phyloP scores from a whole-genome alignment of 2,888 invertebrate species.

The Drosophila neotestacea region DNA sequence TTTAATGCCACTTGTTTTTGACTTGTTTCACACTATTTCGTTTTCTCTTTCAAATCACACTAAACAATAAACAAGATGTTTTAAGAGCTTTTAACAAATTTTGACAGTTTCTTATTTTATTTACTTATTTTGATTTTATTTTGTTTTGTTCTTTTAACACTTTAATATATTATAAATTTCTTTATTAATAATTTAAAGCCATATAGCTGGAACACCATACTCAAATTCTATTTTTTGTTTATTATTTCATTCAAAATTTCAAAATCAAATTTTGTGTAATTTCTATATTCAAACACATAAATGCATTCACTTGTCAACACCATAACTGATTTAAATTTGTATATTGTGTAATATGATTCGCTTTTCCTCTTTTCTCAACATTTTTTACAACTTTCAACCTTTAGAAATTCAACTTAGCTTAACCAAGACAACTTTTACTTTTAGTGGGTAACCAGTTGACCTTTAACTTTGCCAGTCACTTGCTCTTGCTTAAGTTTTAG shows the following conservation, averaged over 20 bases:
- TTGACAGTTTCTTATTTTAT: not conserved
- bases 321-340: conserved; percentile 14
- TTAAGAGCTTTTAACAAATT: not conserved
- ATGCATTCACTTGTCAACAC: not conserved
- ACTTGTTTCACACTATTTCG: not conserved
- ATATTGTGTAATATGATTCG: too few relatives aligned
- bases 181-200: too few relatives aligned
- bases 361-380: not conserved
- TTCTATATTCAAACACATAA: too few relatives aligned
- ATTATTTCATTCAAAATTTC: too few relatives aligned
- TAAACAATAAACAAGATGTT: not conserved
- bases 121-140: too few relatives aligned
- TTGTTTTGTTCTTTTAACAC: too few relatives aligned
- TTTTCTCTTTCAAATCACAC: not conserved
- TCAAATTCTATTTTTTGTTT: too few relatives aligned
- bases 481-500: conserved; percentile 42
- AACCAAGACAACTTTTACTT: conserved; percentile 37
- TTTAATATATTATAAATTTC: too few relatives aligned
- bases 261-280: too few relatives aligned
- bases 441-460: conserved; percentile 36
- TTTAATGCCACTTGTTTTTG: not conserved
- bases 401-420: conserved; percentile 1
- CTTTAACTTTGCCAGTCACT: conserved; percentile 40
- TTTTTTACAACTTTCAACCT: conserved; percentile 22
- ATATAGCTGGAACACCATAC: too few relatives aligned